These are phyloP conservation scores for Phalera bucephala DNA, from an alignment of 2,888 invertebrate species.

Conservation along the genomic window DNA sequence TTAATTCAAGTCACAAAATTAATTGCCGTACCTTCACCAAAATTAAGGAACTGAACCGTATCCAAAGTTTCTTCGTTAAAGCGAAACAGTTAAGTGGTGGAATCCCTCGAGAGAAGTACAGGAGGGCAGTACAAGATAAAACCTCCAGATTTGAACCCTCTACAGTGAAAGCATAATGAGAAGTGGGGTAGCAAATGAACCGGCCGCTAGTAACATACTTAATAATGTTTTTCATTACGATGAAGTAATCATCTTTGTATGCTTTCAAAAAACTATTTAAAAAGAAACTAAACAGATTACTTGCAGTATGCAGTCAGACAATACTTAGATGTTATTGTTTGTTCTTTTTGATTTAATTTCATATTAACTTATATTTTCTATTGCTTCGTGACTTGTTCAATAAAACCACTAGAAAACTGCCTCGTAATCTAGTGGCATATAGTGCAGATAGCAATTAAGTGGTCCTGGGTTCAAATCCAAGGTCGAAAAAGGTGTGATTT, in stretches of 20 bases:
- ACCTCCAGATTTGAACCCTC: background rate
- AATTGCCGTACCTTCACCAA: no score
- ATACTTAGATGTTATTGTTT: background rate
- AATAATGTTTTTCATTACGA: background rate
- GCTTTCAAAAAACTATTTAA: background rate
- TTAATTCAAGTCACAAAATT: no score
- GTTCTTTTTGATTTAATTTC: background rate
- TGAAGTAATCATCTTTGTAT: background rate
- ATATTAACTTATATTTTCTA: no score
- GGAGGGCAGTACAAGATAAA: background rate
- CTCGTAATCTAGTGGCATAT: no score
- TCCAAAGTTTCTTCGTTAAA: background rate
- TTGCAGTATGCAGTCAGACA: background rate
- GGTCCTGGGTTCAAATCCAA: no score
- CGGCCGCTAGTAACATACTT: background rate
- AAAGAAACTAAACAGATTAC: background rate
- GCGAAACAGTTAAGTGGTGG: background rate
- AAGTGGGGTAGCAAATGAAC: background rate
- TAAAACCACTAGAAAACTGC: no score
- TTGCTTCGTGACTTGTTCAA: no score
- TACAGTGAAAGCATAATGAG: background rate
- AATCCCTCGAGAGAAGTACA: background rate
- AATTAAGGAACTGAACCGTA: no score
- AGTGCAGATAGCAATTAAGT: no score
- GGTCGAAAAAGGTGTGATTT: no score